A percentile compares a stretch with the other conserved stretches of the same genome.
These are phyloP conservation scores for Lordiphosa clarofinis DNA, from an alignment of 1,140 invertebrate genomes.

Conservation along the genomic window DNA sequence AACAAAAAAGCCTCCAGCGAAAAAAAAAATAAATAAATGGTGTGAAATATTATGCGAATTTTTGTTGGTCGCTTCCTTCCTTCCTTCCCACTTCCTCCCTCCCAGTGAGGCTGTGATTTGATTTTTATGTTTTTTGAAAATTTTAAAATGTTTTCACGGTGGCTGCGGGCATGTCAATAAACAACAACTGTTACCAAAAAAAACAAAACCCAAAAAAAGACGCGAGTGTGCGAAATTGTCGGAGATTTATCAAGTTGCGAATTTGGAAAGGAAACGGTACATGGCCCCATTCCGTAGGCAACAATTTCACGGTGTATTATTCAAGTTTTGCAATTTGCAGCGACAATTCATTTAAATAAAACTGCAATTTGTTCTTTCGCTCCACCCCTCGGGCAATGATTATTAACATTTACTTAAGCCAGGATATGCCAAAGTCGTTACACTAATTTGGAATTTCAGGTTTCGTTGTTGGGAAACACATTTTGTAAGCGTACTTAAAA, in stretches of 20 bases:
- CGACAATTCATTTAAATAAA: conserved; percentile 64
- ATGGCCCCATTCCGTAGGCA: conserved; percentile 9
- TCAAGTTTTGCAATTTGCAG: conserved; percentile 45
- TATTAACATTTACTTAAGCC: conserved; percentile 50
- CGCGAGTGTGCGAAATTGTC: conserved; percentile 71
- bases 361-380: conserved; percentile 57
- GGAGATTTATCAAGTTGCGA: conserved; percentile 73
- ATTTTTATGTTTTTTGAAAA: conserved; percentile 73
- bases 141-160: conserved; percentile 78
- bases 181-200: conserved; percentile 74
- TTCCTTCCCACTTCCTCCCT: background rate
- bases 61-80: conserved; percentile 15
- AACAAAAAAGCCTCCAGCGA: conserved; percentile 6
- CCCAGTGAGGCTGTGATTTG: conserved; percentile 50
- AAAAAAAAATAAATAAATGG: conserved; percentile 46
- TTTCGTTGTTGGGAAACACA: conserved; percentile 50
- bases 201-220: too few species aligned
- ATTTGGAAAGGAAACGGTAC: conserved; percentile 20
- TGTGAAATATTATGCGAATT: conserved; percentile 78
- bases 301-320: conserved; percentile 72
- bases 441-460: conserved; percentile 6
- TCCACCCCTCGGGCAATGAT: conserved; percentile 17
- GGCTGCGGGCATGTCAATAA: conserved; percentile 73
- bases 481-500: conserved; percentile 38
- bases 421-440: conserved; percentile 4